A percentile compares a stretch with the other conserved stretches of the same genome.
Conservation (phyloP, 2,113 vertebrate genomes). For the Ageneiosus marmoratus region DNA sequence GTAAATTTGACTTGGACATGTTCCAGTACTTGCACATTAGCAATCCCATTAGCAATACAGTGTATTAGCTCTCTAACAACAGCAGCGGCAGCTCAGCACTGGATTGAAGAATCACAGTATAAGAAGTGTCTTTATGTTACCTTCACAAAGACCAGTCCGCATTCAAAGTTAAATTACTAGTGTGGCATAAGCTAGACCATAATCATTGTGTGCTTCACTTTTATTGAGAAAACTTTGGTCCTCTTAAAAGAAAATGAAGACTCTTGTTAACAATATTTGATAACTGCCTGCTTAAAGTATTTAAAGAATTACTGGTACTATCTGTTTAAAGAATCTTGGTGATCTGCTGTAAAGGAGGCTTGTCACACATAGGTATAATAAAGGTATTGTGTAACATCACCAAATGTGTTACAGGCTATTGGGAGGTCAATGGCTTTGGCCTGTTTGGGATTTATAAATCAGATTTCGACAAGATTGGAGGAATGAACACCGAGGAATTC, state of each 20-base stretch:
- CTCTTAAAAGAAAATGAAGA: not conserved
- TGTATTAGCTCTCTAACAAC: not conserved
- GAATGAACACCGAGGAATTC: constrained; percentile 98
- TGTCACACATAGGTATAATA: not conserved
- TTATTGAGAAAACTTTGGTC: not conserved
- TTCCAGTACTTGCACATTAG: not conserved
- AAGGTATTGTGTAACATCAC: not conserved
- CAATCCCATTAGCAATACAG: not conserved
- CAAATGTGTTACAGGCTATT: constrained; percentile 80
- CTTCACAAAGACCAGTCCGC: not conserved
- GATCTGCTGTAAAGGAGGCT: not conserved
- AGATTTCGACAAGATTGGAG: constrained; percentile 92
- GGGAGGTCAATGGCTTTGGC: constrained; percentile 97
- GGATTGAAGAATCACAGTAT: not conserved
- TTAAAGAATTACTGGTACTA: too few species aligned
- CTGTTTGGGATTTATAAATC: constrained; percentile 98
- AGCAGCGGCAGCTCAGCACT: not conserved
- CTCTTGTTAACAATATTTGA: not conserved
- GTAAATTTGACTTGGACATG: not conserved
- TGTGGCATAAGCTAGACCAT: not conserved
- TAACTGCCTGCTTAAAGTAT: too few species aligned
- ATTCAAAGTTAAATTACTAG: not conserved
- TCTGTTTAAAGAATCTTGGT: too few species aligned
- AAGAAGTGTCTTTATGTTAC: not conserved
- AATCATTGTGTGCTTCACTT: not conserved